Evolutionary conservation across 2,888 invertebrate species (phyloP), one percentile per base, ranked within the genome.

Genomic region (Diarsia rubi): DNA sequence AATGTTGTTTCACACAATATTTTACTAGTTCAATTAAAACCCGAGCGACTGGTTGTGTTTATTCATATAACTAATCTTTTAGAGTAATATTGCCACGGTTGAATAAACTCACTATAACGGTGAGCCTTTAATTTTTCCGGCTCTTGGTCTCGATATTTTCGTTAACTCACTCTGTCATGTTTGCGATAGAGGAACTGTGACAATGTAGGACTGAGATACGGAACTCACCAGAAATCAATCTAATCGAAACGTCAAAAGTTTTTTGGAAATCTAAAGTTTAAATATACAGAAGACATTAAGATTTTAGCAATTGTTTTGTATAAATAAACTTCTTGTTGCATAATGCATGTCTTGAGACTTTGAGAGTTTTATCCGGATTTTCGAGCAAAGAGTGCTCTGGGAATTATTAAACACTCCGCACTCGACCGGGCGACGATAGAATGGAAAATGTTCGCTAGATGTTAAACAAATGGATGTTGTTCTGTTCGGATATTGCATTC

Each of bases 321-420:
- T 8, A 57, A 71, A 57, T 60, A 74, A 65, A 68, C 54, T 66
- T 52, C 52, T 66, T 31, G 37, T 49, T 65, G 57, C 24, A 47
- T 72, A 27, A 57, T 72, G 72, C 37, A 79, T 72, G 67, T 64
- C 66, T 69, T 64, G 72, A 73, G 65, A 76, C 62, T n/a, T 14
- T 16, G 27, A 21, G 16, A 45, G 54, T n/a, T 81, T 80, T 73
- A 82, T 70, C 65, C 52, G 70, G 73, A 71, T 75, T 75, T 73
- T 19, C 62, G 73, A 65, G 47, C 54, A 52, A 62, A 42, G 19
- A 37, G 27, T 64, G 69, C 62, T 74, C 16, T 31, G 45, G 66
- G 77, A 71, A 19, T 66, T 69, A 68, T 54, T 37, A 0, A 70
- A 21, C 37, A 21, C 21, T 16, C 14, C 6, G 16, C 47, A 69